phyloP scores from a whole-genome alignment of 1,140 invertebrate species.

The Gonioctena quinquepunctata region DNA sequence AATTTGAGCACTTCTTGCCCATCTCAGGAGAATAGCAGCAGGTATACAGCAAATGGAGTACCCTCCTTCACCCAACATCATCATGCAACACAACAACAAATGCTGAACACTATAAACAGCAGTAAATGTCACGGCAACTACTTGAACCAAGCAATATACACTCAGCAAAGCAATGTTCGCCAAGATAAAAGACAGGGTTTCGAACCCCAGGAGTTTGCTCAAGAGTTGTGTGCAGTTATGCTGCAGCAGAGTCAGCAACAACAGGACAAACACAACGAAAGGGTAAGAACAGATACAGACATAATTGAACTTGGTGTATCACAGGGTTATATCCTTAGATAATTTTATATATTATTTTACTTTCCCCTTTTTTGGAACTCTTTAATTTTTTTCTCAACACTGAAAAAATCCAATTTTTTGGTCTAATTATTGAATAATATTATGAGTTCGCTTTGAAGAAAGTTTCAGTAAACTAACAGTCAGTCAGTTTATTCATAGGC shows the following conservation, averaged over 20 bases:
- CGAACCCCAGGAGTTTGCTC: constrained; percentile 49
- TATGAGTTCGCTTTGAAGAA: too few species aligned
- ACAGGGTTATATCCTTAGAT: too few species aligned
- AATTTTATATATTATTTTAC: too few species aligned
- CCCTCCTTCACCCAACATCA: constrained; percentile 54
- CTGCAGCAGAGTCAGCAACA: constrained; percentile 42
- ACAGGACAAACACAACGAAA: constrained; percentile 14
- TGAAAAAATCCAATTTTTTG: too few species aligned
- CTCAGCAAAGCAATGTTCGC: constrained; percentile 38
- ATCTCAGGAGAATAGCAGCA: constrained; percentile 42
- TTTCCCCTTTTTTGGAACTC: too few species aligned
- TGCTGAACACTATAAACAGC: constrained; percentile 35
- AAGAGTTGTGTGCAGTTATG: constrained; percentile 50
- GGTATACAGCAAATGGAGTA: constrained; percentile 53
- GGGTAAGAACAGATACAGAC: neutral
- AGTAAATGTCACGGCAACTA: constrained; percentile 48
- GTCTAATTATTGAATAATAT: too few species aligned
- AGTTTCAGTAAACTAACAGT: too few species aligned
- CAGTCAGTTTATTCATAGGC: too few species aligned
- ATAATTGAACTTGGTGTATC: too few species aligned
- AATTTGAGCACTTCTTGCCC: constrained; percentile 49
- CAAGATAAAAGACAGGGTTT: constrained; percentile 45
- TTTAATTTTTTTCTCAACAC: too few species aligned
- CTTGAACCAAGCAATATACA: constrained; percentile 41
- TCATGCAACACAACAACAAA: constrained; percentile 48